Percentiles rank a stretch among this genome's conserved stretches.
phyloP scores from a whole-genome alignment of 92 coral and sea anemone species.

The Bergia puertoricense region DNA sequence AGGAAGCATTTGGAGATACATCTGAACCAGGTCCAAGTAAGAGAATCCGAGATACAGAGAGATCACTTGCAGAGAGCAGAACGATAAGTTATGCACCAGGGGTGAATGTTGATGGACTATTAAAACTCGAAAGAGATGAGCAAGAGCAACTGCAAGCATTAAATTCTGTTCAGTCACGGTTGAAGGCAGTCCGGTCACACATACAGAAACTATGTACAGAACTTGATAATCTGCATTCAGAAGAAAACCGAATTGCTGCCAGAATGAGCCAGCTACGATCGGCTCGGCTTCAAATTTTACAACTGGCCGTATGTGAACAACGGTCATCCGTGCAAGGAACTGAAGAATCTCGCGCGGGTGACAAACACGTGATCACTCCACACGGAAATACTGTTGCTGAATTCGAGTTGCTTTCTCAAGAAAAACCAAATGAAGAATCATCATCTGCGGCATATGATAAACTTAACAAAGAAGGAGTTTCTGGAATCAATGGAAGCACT shows the following conservation, averaged over 20 bases:
- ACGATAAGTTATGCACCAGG: conserved; percentile 62
- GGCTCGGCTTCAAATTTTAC: conserved; percentile 71
- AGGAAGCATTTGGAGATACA: conserved; percentile 16
- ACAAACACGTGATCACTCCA: neutral
- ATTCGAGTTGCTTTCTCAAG: neutral
- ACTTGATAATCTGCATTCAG: conserved; percentile 75
- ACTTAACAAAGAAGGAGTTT: neutral
- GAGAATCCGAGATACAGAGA: conserved; percentile 49
- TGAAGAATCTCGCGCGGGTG: neutral
- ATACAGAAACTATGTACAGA: conserved; percentile 85
- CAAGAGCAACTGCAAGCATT: conserved; percentile 80
- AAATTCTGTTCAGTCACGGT: conserved; percentile 66
- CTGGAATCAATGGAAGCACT: neutral
- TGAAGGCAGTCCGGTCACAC: conserved; percentile 70
- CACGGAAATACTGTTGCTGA: neutral
- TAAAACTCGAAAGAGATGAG: conserved; percentile 88
- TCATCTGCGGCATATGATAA: neutral
- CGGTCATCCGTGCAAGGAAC: neutral
- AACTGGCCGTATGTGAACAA: conserved; percentile 68
- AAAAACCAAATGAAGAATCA: neutral
- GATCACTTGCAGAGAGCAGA: neutral
- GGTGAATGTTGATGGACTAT: conserved; percentile 75
- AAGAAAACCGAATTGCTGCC: conserved; percentile 74
- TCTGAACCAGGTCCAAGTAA: conserved; percentile 26
- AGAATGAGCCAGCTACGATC: conserved; percentile 74